phyloP scores from a whole-genome alignment of 2,113 vertebrate species.

The Bombycilla garrulus region DNA sequence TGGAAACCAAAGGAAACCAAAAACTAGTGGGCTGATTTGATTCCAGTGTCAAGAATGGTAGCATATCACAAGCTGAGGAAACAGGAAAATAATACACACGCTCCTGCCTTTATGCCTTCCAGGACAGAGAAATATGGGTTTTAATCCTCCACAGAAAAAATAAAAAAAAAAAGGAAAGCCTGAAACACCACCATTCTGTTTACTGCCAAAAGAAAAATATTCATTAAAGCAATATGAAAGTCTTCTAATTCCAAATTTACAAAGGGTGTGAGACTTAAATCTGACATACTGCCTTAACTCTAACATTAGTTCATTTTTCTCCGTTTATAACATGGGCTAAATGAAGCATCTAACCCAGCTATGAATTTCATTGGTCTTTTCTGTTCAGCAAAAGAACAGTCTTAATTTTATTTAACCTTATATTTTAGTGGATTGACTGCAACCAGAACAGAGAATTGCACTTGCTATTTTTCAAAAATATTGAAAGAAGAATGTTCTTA shows the following conservation, averaged over 20 bases:
- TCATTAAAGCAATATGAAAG: neutral
- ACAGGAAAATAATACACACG: neutral
- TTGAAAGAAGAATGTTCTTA: neutral
- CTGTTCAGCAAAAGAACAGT: neutral
- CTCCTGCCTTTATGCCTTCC: neutral
- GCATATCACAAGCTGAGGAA: neutral
- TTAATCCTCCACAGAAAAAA: neutral
- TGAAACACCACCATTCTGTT: neutral
- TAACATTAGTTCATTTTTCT: slow-evolving; percentile 1
- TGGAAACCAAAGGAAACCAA: neutral
- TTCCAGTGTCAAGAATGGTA: neutral
- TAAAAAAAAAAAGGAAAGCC: neutral
- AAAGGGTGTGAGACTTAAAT: neutral
- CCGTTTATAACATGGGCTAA: neutral
- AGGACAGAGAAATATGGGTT: neutral
- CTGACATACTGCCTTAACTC: neutral
- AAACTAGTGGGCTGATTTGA: neutral
- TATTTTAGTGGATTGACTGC: neutral
- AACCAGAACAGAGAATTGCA: neutral
- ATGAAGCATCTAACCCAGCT: neutral
- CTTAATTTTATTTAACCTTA: neutral
- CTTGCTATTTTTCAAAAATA: neutral
- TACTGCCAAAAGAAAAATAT: neutral
- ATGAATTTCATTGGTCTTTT: neutral
- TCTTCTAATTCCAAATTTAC: slow-evolving; percentile 3